Percentiles rank a stretch among this genome's conserved stretches.
Conservation (phyloP, 2,113 vertebrate genomes). For the Anseranas semipalmata region DNA sequence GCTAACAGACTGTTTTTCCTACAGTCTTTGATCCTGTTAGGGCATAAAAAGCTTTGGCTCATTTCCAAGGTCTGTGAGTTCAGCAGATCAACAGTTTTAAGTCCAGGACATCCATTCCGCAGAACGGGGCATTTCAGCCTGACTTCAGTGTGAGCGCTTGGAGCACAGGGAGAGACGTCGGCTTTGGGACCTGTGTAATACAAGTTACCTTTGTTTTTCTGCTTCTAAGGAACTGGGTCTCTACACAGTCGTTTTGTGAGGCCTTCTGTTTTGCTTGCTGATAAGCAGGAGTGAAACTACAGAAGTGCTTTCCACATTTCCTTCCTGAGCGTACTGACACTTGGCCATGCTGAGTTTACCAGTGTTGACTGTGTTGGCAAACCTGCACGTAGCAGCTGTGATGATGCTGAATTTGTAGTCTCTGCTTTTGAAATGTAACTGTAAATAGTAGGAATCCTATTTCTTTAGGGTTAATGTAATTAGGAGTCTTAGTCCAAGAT, state of each 20-base stretch:
- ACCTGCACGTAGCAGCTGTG: not conserved
- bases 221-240: not conserved
- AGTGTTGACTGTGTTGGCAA: not conserved
- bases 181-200: not conserved
- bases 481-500: constrained; percentile 53
- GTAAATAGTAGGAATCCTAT: constrained; percentile 61
- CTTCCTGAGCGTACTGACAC: not conserved
- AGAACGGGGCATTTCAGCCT: constrained; percentile 14
- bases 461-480: constrained; percentile 54
- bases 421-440: constrained; percentile 15
- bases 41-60: constrained; percentile 9
- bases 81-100: not conserved
- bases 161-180: not conserved
- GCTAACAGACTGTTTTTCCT: constrained; percentile 24
- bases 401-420: constrained; percentile 43
- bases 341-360: not conserved
- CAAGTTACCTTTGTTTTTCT: not conserved
- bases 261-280: not conserved
- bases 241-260: not conserved
- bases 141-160: not conserved
- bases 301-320: not conserved
- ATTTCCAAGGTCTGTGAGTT: constrained; percentile 21
- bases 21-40: not conserved
- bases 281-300: not conserved
- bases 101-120: not conserved